Base-by-base conservation (phyloP, 2,888 invertebrate species). In the Lasioglossum marginatum region DNA sequence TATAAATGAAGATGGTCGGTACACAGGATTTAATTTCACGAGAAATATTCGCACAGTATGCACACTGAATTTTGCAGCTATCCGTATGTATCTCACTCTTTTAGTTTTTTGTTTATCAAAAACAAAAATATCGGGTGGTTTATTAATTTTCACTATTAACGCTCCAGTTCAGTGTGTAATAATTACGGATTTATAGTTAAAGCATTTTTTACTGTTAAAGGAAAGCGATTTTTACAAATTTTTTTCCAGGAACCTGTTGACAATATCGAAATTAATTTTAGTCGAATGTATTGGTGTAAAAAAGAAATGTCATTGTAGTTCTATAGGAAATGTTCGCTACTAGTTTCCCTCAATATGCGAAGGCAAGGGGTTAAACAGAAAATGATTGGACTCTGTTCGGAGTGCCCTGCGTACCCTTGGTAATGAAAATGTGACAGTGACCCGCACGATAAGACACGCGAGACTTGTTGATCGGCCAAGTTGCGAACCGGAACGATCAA, bases 361-460 rank as follows among this genome's bases (percentile, higher is more conserved):
- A 57, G 12, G 12, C 57, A 12, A n/a, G n/a, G 12, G 57, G 10
- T n/a, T 57, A n/a, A 57, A 8, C 12, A 12, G 57, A n/a, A 57
- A 57, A 57, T n/a, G 10, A 57, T 57, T 3, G 57, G n/a, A n/a
- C 57, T 57, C 3, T n/a, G 12, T n/a, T n/a, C 57, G 10, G 52
- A 10, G 23, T n/a, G n/a, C 12, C 12, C n/a, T 31, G 14, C 19
- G 31, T 31, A 63, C 27, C 63, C 31, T 63, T 68, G 66, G 34
- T 68, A 68, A 68, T 68, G 66, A 68, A 68, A 68, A 68, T 37
- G 66, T 70, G 40, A 70, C 40, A 40, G 70, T 70, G 70, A 70
- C 70, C 37, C 40, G 68, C 19, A 14, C 70, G 70, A 40, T 75
- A 68, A 68, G 45, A 45, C 52, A 40, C 57, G 37, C 45, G 34